A percentile compares a stretch with the other conserved stretches of the same genome.
Conservation (phyloP, 2,888 invertebrate genomes). For the Agonopterix heracliana region DNA sequence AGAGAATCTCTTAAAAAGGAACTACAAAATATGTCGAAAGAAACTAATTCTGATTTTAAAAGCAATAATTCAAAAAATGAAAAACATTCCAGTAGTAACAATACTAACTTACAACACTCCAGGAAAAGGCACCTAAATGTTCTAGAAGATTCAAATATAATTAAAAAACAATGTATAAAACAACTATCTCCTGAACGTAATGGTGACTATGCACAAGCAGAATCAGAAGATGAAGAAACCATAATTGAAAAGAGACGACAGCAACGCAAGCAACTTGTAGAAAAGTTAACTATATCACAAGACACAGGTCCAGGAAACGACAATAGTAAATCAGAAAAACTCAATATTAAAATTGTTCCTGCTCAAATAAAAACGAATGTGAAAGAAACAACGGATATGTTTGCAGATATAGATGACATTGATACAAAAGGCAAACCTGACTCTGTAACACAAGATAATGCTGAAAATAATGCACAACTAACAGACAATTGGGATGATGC, state of each 20-base stretch:
- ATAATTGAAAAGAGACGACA: conserved; percentile 92
- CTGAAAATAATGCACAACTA: conserved; percentile 86
- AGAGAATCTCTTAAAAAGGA: conserved; percentile 51
- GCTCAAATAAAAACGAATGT: conserved; percentile 43
- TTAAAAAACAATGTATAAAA: conserved; percentile 18
- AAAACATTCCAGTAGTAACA: conserved; percentile 22
- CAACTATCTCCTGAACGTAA: conserved; percentile 65
- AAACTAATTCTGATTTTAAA: conserved; percentile 23
- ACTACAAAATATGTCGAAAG: conserved; percentile 41
- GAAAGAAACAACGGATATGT: conserved; percentile 86
- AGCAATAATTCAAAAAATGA: conserved; percentile 24
- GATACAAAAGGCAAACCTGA: conserved; percentile 74
- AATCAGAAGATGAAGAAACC: conserved; percentile 91
- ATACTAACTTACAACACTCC: conserved; percentile 6
- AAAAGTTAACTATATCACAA: conserved; percentile 46
- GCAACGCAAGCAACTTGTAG: conserved; percentile 89
- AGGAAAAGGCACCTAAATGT: conserved; percentile 18
- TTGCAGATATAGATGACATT: conserved; percentile 93
- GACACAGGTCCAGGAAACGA: conserved; percentile 12
- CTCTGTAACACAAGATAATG: conserved; percentile 33
- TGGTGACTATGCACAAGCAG: conserved; percentile 74
- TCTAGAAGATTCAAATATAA: conserved; percentile 4
- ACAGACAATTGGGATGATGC: conserved; percentile 99
- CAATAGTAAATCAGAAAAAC: conserved; percentile 1
- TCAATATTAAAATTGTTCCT: conserved; percentile 18